phyloP scores from a whole-genome alignment of 2,888 invertebrate species.

The Ectobius pallidus region DNA sequence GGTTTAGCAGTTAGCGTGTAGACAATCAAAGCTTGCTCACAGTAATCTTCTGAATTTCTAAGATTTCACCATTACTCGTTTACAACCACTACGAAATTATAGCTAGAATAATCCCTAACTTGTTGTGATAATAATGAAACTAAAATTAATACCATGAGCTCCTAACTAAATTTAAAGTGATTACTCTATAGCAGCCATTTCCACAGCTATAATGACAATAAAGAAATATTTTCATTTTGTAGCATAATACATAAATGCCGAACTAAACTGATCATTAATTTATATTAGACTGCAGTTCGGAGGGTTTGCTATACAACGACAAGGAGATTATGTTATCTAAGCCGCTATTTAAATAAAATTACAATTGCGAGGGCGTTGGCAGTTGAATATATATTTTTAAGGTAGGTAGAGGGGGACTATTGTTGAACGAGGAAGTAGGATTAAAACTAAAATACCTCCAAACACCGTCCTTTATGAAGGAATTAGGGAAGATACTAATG shows the following conservation, averaged over 20 bases:
- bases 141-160: no score
- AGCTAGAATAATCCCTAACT: no score
- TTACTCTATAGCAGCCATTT: no score
- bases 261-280: conserved; percentile 9
- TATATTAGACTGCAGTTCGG: neutral
- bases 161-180: no score
- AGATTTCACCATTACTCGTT: no score
- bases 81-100: no score
- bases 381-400: conserved; percentile 6
- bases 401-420: neutral
- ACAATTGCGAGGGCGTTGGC: neutral
- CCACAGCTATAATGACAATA: no score
- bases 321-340: neutral
- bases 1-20: no score
- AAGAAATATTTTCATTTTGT: conserved; percentile 4
- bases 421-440: neutral
- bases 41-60: no score
- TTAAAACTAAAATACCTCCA: neutral
- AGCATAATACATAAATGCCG: neutral
- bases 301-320: neutral
- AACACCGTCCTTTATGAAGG: neutral
- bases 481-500: no score
- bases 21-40: no score
- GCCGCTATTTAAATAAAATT: neutral
- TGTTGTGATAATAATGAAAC: no score